These are phyloP conservation scores for Pilophorus perplexus DNA, from an alignment of 2,888 invertebrate species.

Conservation along the genomic window DNA sequence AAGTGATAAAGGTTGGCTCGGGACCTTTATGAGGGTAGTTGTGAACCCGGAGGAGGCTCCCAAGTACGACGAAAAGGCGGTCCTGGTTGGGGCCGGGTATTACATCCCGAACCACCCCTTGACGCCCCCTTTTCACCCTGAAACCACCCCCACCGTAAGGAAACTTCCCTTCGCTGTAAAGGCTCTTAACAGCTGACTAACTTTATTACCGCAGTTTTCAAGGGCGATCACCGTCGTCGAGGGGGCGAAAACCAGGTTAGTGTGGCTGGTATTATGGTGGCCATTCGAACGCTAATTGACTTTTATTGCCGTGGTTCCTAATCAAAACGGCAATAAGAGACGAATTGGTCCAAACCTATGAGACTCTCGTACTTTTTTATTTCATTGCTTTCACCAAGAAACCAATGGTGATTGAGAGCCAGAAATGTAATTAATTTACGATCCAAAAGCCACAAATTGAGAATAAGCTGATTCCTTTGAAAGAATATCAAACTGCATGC, in stretches of 20 bases:
- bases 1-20: not conserved
- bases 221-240: not conserved
- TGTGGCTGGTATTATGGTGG: too few species aligned
- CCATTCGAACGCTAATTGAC: too few species aligned
- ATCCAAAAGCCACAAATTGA: too few species aligned
- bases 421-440: too few species aligned
- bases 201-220: constrained; percentile 11
- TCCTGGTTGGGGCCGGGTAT: not conserved
- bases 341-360: too few species aligned
- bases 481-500: too few species aligned
- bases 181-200: not conserved
- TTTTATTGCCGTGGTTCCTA: too few species aligned
- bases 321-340: too few species aligned
- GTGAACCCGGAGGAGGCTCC: not conserved
- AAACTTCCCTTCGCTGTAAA: not conserved
- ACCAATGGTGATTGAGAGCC: too few species aligned
- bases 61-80: not conserved
- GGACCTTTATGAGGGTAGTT: not conserved
- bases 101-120: not conserved
- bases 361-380: too few species aligned
- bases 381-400: too few species aligned
- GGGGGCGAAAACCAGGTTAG: not conserved
- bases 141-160: not conserved
- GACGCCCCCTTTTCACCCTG: not conserved
- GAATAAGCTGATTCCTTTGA: too few species aligned